Evolutionary conservation across 2,888 invertebrate species (phyloP), one percentile per base, ranked within the genome.

Genomic region (Allolobophora icterica): DNA sequence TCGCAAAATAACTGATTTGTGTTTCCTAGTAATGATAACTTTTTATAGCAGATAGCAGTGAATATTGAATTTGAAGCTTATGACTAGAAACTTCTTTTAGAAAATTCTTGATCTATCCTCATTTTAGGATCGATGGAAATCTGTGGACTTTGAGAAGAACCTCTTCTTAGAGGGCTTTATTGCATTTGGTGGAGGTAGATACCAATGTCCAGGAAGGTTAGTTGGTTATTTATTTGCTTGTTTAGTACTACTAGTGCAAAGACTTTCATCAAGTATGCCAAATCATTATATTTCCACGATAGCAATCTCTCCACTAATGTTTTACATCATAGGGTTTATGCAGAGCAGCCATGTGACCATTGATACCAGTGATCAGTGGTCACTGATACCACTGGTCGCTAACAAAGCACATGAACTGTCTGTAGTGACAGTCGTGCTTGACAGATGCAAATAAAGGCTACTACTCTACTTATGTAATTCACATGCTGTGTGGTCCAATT

Each of bases 151-250:
- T 35, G 93, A 94, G 33, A 94, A 93, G 91, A 94, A 93, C 90
- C 71, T 93, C 15, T 94, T 94, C 90, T 91, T 94, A 87, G 93
- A 94, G n/a, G 94, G 94, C 8, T 95, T 94, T 92, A 92, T 94
- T 45, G 94, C 94, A 4, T 95, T 95, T 93, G 95, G 95, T 15
- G 94, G 94, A 15, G 95, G 95, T 2, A 92, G 94, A 33, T 95
- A 94, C 91, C 94, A 94, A 92, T 95, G 95, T 92, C 95, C 95
- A 52, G 95, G 95, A 34, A 94, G 94, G 94, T 94, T 91, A 42
- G 92, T 87, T 35, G 24, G 4, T 0, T 8, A 24, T 42, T 24
- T 45, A 24, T 89, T 35, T 8, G 6, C 38, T 89, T 2, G 30
- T 89, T 24, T 89, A 35, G 2, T 30, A 87, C 19, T 4, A 34